Conservation (phyloP, 2,113 vertebrate genomes). For the Sceloporus undulatus region DNA sequence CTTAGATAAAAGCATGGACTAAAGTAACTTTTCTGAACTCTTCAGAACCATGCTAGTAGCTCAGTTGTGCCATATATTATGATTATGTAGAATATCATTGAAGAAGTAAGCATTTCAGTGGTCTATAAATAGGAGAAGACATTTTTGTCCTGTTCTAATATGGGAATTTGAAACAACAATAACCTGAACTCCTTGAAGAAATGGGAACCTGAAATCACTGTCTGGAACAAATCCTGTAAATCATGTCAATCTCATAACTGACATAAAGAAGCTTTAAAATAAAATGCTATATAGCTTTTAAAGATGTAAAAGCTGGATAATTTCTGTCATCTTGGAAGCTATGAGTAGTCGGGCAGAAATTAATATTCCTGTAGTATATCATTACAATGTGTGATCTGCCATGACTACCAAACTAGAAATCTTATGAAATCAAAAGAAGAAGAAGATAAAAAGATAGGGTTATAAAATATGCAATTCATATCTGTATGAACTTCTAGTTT, state of each 20-base stretch:
- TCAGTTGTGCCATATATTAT: not conserved
- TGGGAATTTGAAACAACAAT: not conserved
- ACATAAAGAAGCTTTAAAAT: not conserved
- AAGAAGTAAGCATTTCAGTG: not conserved
- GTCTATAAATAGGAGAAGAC: not conserved
- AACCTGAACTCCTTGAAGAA: not conserved
- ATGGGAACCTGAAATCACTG: not conserved
- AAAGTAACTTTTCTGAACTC: not conserved
- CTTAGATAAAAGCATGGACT: not conserved
- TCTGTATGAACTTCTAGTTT: not conserved
- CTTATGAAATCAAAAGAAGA: not conserved
- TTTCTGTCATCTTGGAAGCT: not conserved
- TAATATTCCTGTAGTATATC: slow-evolving; percentile 25
- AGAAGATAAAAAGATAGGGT: not conserved
- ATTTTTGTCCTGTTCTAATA: not conserved
- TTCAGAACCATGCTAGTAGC: not conserved
- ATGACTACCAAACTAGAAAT: slow-evolving; percentile 12
- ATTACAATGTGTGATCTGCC: slow-evolving; percentile 1
- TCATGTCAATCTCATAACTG: not conserved
- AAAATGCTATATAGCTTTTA: not conserved
- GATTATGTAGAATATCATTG: not conserved
- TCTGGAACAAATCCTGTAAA: not conserved
- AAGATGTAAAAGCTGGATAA: not conserved
- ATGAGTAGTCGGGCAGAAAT: slow-evolving; percentile 3
- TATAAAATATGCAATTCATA: slow-evolving; percentile 26